Base-by-base conservation (phyloP, 2,888 invertebrate species). In the Acrobasis consociella region DNA sequence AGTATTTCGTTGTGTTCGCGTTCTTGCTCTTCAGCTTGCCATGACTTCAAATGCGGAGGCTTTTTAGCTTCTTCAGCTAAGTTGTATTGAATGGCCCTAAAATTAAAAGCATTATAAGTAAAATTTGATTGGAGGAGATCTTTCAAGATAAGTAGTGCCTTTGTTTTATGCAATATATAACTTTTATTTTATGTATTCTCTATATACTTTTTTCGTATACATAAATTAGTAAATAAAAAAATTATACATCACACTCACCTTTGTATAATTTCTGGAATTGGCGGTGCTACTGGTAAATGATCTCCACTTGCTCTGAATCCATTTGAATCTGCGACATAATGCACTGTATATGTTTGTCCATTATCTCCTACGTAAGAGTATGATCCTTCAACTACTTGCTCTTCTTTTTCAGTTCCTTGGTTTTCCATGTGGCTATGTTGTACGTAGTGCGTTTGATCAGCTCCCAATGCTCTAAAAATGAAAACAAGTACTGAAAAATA, bases 291-390 rank as follows among this genome's bases (percentile, higher is more conserved):
- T 50, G 97, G 96, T 71, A 96, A 85, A 83, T 96, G 96, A 51
- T 95, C 95, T 60, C 96, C 96, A 73, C 94, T 94, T 11, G 96
- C 95, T 76, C 95, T 94, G 86, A 96, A 97, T 64, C 96, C 96
- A 77, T 95, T 95, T 71, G 95, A 95, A 80, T 96, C 96, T 62
- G 96, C 96, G 63, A 95, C 93, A 77, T 96, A 96, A 72, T 94
- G 92, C 5, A 94, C 94, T 15, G 94, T 94, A 67, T 94, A 94
- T 15, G 93, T 93, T 71, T 93, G 92, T 51, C 94, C 94, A 77
- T 94, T 93, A 71, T 94, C 94, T 11, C 94, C 94, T 10, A 94
- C 93, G 71, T 94, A 94, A 7, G 94, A 94, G 74, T 94, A 94
- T 22, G 94, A 94, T 62, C 94, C 94, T 73, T 93, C 92, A 8